Evolutionary conservation across 2,797 vertebrate genomes (phyloP).

Genomic region (Taeniopygia guttata): DNA sequence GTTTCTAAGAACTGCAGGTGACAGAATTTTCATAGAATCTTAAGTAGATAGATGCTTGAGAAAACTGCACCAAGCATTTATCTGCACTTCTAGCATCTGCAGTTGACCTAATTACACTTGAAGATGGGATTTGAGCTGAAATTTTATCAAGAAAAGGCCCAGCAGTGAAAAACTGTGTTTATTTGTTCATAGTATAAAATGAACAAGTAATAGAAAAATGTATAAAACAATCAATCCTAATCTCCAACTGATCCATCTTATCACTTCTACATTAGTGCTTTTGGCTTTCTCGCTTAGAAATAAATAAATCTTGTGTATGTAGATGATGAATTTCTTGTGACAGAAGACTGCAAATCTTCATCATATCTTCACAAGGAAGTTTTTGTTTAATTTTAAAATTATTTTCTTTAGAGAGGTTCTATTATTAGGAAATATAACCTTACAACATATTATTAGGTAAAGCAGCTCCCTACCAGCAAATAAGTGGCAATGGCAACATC

Average conservation of each 20-base stretch:
- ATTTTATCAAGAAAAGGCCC: not conserved
- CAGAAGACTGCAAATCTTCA: not conserved
- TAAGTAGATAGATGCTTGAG: not conserved
- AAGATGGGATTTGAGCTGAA: not conserved
- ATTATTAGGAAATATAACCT: not conserved
- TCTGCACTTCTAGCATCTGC: not conserved
- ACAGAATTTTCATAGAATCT: not conserved
- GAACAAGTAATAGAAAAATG: not conserved
- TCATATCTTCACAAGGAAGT: not conserved
- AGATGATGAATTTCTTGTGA: not conserved
- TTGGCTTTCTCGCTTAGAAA: not conserved
- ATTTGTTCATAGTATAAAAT: not conserved
- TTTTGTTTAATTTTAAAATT: not conserved
- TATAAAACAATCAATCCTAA: not conserved
- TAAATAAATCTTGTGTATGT: not conserved
- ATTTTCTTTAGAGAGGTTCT: not conserved
- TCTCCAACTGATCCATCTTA: not conserved
- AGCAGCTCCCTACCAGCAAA: constrained; percentile 80
- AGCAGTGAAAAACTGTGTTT: not conserved
- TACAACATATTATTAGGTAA: not conserved
- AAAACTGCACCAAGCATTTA: not conserved
- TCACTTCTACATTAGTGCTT: not conserved
- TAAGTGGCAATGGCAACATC: constrained; percentile 96
- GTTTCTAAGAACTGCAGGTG: not conserved
- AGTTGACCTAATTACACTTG: not conserved